Percentiles rank a stretch among this genome's conserved stretches.
Conservation (phyloP, 2,113 vertebrate species). For the Cyphomyrus discorhynchus region DNA sequence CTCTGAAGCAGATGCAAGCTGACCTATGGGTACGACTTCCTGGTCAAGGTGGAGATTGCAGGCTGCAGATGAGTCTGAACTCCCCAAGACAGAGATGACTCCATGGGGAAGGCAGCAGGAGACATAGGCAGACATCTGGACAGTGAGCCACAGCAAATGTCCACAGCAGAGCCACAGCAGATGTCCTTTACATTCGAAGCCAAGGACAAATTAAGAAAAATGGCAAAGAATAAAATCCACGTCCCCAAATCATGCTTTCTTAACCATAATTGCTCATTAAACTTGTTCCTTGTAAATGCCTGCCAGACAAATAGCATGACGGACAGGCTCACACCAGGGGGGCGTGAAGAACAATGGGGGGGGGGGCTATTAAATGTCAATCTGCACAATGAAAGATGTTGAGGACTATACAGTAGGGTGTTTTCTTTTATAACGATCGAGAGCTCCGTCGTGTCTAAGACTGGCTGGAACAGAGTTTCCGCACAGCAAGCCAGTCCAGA, state of each 20-base stretch:
- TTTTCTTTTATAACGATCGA: not conserved
- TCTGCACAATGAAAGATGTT: not conserved
- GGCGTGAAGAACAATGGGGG: not conserved
- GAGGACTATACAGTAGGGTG: not conserved
- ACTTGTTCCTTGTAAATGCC: not conserved
- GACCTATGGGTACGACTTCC: not conserved
- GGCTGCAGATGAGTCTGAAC: not conserved
- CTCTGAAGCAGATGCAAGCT: not conserved
- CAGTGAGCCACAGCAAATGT: no score
- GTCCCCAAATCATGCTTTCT: not conserved
- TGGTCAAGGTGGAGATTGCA: not conserved
- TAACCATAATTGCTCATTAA: not conserved
- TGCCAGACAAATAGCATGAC: not conserved
- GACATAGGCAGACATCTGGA: not conserved
- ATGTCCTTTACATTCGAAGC: not conserved
- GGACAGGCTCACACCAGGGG: not conserved
- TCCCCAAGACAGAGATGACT: not conserved
- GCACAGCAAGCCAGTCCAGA: not conserved
- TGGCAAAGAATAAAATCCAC: not conserved
- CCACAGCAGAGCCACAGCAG: no score
- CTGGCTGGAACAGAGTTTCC: not conserved
- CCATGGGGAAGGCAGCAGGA: not conserved
- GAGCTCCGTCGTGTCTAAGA: not conserved
- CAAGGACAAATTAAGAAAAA: not conserved
- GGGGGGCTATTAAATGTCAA: not conserved